phyloP scores from a whole-genome alignment of 2,797 vertebrate genomes.

The Smutsia temminckii region DNA sequence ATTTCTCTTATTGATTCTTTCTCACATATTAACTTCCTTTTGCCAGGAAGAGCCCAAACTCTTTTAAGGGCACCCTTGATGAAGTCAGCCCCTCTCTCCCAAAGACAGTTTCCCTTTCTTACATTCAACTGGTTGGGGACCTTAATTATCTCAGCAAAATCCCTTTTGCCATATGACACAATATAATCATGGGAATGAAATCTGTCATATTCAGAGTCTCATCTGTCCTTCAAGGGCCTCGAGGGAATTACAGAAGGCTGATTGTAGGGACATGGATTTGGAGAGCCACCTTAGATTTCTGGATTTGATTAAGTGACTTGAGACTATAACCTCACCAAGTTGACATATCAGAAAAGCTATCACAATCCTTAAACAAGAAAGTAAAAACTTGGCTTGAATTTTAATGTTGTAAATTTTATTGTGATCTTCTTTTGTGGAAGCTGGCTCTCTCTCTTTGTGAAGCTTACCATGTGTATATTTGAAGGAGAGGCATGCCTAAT shows the following conservation, averaged over 20 bases:
- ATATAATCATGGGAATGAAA: not conserved
- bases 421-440: not conserved
- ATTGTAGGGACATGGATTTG: not conserved
- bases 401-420: not conserved
- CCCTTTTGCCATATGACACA: not conserved
- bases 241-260: not conserved
- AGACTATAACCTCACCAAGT: not conserved
- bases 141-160: slow-evolving; percentile 13
- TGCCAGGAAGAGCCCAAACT: not conserved
- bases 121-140: not conserved
- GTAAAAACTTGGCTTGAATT: slow-evolving; percentile 10
- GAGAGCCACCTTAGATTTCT: not conserved
- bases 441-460: not conserved
- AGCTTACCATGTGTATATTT: not conserved
- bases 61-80: not conserved
- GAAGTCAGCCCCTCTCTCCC: not conserved
- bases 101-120: not conserved
- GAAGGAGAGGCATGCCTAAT: not conserved
- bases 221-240: not conserved
- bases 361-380: not conserved
- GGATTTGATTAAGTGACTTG: not conserved
- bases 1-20: not conserved
- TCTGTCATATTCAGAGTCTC: not conserved
- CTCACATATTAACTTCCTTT: not conserved
- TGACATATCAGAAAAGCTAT: not conserved